Conservation (phyloP, 2,113 vertebrate species). For the Ailuropoda melanoleuca region DNA sequence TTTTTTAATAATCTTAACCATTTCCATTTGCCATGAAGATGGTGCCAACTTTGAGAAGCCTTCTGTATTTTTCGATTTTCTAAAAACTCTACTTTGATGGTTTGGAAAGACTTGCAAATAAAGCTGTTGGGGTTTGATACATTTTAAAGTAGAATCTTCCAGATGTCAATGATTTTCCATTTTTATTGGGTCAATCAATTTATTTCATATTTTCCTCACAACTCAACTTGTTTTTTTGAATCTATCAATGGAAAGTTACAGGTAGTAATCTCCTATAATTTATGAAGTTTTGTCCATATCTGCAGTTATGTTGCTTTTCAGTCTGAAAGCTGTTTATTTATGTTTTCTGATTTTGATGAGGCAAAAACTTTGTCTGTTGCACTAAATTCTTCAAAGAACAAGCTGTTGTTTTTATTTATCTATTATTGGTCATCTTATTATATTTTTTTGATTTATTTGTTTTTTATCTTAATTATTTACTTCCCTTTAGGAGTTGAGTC, state of each 20-base stretch:
- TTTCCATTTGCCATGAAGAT: not conserved
- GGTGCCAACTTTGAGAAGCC: not conserved
- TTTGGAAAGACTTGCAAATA: not conserved
- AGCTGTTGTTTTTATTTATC: not conserved
- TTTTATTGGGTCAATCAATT: not conserved
- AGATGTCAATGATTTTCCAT: not conserved
- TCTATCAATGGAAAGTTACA: not conserved
- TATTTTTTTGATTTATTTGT: not conserved
- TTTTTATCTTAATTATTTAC: not conserved
- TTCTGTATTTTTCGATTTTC: not conserved
- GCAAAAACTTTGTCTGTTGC: not conserved
- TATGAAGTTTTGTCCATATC: not conserved
- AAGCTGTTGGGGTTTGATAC: not conserved
- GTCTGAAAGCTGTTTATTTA: not conserved
- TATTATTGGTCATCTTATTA: not conserved
- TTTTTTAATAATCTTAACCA: not conserved
- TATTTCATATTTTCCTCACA: not conserved
- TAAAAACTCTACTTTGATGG: not conserved
- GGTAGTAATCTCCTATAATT: not conserved
- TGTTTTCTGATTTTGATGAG: not conserved
- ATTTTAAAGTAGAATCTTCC: not conserved
- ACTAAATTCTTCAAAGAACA: not conserved
- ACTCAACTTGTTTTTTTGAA: not conserved
- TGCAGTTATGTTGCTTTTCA: not conserved
- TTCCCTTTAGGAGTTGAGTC: not conserved